Evolutionary conservation across 2,888 invertebrate species (phyloP), one percentile per base, ranked within the genome.

Genomic region (Siphonodentalium dalli): DNA sequence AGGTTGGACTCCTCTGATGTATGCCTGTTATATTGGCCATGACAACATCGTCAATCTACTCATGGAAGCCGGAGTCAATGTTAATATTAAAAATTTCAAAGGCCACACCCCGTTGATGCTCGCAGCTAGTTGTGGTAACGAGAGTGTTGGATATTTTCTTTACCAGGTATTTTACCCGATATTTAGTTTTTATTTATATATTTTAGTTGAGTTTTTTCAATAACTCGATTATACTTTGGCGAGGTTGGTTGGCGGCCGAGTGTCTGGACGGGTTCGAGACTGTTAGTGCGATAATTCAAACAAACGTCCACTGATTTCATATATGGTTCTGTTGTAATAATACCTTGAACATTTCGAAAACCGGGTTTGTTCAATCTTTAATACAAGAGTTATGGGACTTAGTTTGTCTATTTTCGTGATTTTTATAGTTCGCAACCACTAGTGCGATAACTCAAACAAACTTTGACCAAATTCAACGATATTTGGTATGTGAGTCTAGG

Each of bases 61-160:
- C 38, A 64, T 82, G 15, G 72, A 74, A 33, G 67, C 69, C 0
- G 72, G 72, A 15, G 77, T 74, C 6, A 63, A 66, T 54, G 71
- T 77, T 7, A 73, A 78, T 53, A 51, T 71, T 18, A 65, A 71
- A 39, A 82, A 82, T 54, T 61, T 71, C 50, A 71, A 75, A 28
- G 79, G 79, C 13, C 78, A 79, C 45, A 83, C 83, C 13, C 78
- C 84, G 2, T 72, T 85, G 35, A 84, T 84, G 82, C 61, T 85
- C 50, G 84, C 85, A 2, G 76, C 84, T 3, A 83, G 83, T 58
- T 85, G 85, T 72, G 85, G 85, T n/a, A 84, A 84, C 63, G 78
- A 81, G 29, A 75, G 75, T 51, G 80, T 81, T 28, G 81, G 80
- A 13, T 72, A 76, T 48, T 70, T 75, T 41, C 70, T 83, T 0